Base-by-base conservation (phyloP, 1,140 invertebrate species). In the Mesaphorura yosii region DNA sequence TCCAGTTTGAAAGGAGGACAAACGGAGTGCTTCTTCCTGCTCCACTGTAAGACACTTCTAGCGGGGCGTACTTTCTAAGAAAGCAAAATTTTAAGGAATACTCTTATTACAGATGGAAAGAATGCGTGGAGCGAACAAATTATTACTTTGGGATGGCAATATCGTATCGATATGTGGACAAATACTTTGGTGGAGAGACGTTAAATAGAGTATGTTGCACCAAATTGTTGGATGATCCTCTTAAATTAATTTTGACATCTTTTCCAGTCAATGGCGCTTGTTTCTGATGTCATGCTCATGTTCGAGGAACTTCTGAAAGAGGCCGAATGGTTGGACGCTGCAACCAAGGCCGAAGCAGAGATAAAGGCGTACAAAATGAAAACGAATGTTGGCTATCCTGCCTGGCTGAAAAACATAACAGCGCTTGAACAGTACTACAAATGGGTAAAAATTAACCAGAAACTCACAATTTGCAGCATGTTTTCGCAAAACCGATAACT, bases 281-380 rank as follows among this genome's bases (percentile, higher is more conserved):
- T 57, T 5, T 39, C 44, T 20, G 37, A 62, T 17, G 20, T 62
- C 23, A 19, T 40, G 34, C n/a, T 17, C 23, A 31, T 52, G 12
- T 55, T 62, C 48, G 14, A 28, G 3, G 7, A 49, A 46, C 51
- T 54, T 37, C 7, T 58, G 31, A 28, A 49, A 19, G 38, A 37
- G 47, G n/a, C 39, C 12, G 51, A 47, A 14, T 62, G 60, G 60
- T 53, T 62, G 12, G 56, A 39, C n/a, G 17, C 27, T 12, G 41
- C 28, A 20, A 62, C 56, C 4, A 48, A 38, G 40, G 19, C 0
- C 0, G 29, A 28, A 40, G 53, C 49, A 0, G n/a, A 26, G 29
- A 20, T 20, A 4, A 59, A 59, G 46, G 31, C 42, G 7, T 4
- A 19, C 15, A 26, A 26, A 44, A 59, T 59, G 44, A 49, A 45